Evolutionary conservation across 2,888 invertebrate genomes (phyloP), one percentile per base, ranked within the genome.

Genomic region (Phaedon cochleariae): DNA sequence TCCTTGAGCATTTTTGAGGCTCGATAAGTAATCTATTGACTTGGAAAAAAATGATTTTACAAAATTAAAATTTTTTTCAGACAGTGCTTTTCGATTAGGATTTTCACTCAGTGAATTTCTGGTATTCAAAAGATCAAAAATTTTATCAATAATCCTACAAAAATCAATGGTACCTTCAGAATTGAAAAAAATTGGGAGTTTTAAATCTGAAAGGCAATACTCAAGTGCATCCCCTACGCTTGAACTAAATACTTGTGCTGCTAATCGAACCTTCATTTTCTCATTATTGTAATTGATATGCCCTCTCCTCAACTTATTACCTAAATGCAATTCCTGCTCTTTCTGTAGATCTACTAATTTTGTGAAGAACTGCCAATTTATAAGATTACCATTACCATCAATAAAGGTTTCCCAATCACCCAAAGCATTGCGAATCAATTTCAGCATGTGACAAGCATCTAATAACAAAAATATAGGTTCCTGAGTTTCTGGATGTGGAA

Each of bases 221-320:
- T 12, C 6, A 4, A 57, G 20, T 17, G 57, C 57, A 57, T 41
- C 57, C 4, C 46, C 46, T 22, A 59, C 62, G 34, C 65, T 62
- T 29, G 62, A 62, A 48, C 72, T 73, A n/a, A 74, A 54, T 17
- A 69, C 60, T 64, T 74, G 73, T 12, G 62, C 59, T n/a, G 73
- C 72, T 1, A 75, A 18, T 48, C 55, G 63, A 6, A 74, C 72
- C 49, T 69, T 72, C 70, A 74, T 74, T 64, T 64, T 74, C 53
- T 74, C 59, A 15, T 51, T 59, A 6, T 48, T 53, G 41, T 37
- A 55, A 3, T 34, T 3, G 10, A 31, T 4, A 18, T 55, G 57
- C 12, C 57, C 20, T 41, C 2, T 57, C 26, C 21, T 57, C 10
- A 57, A 10, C 21, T 57, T 57, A 18, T 37, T 57, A 1, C 17